These are phyloP conservation scores for Sus cebifrons DNA, from an alignment of 2,797 vertebrate genomes.

Conservation along the genomic window DNA sequence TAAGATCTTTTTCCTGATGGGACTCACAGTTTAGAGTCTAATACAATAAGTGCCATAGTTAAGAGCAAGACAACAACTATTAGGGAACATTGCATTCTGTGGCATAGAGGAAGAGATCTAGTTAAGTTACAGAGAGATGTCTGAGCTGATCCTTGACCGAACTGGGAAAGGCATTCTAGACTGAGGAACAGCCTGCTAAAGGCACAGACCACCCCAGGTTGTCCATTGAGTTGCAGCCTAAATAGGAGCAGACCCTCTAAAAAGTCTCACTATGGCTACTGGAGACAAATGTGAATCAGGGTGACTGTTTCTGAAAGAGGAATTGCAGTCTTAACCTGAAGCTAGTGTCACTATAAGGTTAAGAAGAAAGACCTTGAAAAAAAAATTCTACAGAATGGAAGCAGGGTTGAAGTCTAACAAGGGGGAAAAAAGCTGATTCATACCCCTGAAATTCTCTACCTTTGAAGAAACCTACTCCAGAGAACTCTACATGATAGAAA, in stretches of 20 bases:
- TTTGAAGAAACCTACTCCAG: slow-evolving; percentile 18
- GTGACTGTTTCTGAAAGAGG: slow-evolving; percentile 35
- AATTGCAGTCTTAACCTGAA: neutral
- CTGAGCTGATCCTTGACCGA: neutral
- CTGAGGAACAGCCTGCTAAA: neutral
- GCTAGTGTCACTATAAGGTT: neutral
- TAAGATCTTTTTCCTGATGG: slow-evolving; percentile 24
- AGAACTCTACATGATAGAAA: neutral
- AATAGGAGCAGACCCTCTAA: neutral
- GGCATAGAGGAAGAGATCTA: neutral
- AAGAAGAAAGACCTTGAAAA: slow-evolving; percentile 22
- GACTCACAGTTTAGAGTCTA: slow-evolving; percentile 30
- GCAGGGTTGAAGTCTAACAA: neutral
- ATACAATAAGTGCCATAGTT: neutral
- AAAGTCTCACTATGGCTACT: neutral
- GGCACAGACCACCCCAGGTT: neutral
- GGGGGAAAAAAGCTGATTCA: neutral
- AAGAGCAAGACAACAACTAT: slow-evolving; percentile 66
- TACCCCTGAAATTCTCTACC: neutral
- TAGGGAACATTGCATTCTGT: slow-evolving; percentile 34
- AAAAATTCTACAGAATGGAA: neutral
- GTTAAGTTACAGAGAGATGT: neutral
- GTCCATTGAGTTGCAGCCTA: neutral
- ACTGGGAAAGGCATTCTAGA: neutral
- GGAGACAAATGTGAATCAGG: neutral